Evolutionary conservation across 2,888 invertebrate genomes (phyloP).

Genomic region (Achlya flavicornis): DNA sequence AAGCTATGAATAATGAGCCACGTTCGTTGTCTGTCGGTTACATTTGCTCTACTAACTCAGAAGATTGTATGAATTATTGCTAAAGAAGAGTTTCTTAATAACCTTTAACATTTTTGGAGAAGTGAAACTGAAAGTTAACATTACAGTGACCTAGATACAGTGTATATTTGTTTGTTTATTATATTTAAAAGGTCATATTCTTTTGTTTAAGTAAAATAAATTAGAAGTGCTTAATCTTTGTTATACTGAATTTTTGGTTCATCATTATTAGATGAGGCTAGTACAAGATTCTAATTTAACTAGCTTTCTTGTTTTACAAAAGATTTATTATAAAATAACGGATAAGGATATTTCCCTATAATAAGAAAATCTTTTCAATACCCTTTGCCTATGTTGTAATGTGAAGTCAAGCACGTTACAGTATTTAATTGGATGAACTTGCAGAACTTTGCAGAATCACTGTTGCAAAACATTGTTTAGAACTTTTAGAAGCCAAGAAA

Average conservation of each 20-base stretch:
- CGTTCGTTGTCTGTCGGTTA: constrained; percentile 20
- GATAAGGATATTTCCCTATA: too few relatives aligned
- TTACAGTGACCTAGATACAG: not conserved
- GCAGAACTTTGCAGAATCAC: not conserved
- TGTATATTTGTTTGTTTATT: too few relatives aligned
- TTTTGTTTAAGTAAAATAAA: too few relatives aligned
- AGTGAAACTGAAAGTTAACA: not conserved
- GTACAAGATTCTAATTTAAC: too few relatives aligned
- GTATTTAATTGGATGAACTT: not conserved
- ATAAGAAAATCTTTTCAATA: too few relatives aligned
- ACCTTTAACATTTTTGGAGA: not conserved
- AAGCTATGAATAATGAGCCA: constrained; percentile 40
- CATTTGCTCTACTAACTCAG: constrained; percentile 5
- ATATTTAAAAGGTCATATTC: too few relatives aligned
- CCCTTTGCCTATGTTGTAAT: too few relatives aligned
- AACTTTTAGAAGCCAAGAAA: not conserved
- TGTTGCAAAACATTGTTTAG: not conserved
- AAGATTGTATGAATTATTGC: not conserved
- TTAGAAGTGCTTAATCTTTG: too few relatives aligned
- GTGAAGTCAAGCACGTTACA: not conserved
- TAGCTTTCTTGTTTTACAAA: too few relatives aligned
- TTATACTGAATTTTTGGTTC: too few relatives aligned
- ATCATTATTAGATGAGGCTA: too few relatives aligned
- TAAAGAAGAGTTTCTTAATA: constrained; percentile 3
- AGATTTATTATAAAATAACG: too few relatives aligned